Evolutionary conservation across 2,797 vertebrate genomes (phyloP).

Genomic region (Sylvia borin): DNA sequence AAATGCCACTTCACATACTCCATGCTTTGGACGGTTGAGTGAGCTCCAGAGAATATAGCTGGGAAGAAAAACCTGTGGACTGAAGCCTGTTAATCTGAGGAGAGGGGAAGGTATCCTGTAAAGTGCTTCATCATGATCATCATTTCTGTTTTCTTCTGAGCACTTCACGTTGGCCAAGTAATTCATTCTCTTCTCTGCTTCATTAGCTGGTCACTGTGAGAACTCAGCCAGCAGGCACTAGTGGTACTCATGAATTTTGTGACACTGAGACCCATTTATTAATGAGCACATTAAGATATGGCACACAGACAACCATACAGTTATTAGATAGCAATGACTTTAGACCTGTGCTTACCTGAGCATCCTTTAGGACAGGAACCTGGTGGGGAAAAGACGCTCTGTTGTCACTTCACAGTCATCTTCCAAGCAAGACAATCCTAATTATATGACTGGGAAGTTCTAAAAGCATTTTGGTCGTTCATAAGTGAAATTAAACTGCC

Average conservation of each 20-base stretch:
- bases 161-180: not conserved
- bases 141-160: not conserved
- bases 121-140: not conserved
- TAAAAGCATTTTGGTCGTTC: not conserved
- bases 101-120: not conserved
- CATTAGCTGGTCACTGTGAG: not conserved
- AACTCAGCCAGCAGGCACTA: not conserved
- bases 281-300: not conserved
- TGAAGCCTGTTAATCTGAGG: not conserved
- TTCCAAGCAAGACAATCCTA: not conserved
- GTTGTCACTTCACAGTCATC: not conserved
- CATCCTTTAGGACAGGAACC: not conserved
- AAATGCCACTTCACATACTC: slow-evolving; percentile 46
- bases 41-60: not conserved
- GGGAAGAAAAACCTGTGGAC: not conserved
- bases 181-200: not conserved
- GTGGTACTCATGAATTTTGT: not conserved
- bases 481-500: not conserved
- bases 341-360: not conserved
- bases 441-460: not conserved
- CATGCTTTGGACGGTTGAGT: not conserved
- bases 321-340: not conserved
- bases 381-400: not conserved
- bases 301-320: not conserved
- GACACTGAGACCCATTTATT: not conserved